Evolutionary conservation across 2,888 invertebrate species (phyloP).

Genomic region (Lepetodrilus schrolli): DNA sequence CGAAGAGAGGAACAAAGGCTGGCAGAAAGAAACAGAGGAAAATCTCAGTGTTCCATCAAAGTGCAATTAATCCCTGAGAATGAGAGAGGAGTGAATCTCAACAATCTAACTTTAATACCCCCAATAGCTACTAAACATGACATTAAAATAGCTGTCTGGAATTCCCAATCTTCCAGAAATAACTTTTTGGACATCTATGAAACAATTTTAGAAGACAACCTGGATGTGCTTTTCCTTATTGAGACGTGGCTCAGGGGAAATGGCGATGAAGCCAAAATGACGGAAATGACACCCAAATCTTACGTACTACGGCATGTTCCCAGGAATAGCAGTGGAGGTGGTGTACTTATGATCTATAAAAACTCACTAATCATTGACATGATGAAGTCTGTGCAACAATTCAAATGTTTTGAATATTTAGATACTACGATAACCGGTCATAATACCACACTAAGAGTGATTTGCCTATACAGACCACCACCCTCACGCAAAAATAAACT

Average conservation of each 20-base stretch:
- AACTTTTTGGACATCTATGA: neutral
- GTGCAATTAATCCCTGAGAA: too few relatives aligned
- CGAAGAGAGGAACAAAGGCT: too few relatives aligned
- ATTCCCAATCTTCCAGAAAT: neutral
- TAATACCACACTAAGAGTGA: neutral
- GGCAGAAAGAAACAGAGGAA: too few relatives aligned
- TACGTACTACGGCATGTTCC: too few relatives aligned
- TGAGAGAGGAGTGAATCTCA: too few relatives aligned
- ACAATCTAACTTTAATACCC: too few relatives aligned
- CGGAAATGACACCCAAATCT: conserved; percentile 4
- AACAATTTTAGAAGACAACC: neutral
- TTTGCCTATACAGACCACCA: neutral
- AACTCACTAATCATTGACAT: too few relatives aligned
- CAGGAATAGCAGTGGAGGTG: too few relatives aligned
- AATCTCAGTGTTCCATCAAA: too few relatives aligned
- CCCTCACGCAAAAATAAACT: neutral
- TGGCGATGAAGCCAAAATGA: neutral
- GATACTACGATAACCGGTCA: neutral
- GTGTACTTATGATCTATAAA: too few relatives aligned
- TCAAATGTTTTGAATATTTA: neutral
- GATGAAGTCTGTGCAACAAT: too few relatives aligned
- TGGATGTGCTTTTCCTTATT: neutral
- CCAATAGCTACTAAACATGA: too few relatives aligned
- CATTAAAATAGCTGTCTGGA: neutral
- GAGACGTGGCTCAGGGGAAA: neutral